These are phyloP conservation scores for Balanococcus diminutus DNA, from an alignment of 2,888 invertebrate species.

Conservation along the genomic window DNA sequence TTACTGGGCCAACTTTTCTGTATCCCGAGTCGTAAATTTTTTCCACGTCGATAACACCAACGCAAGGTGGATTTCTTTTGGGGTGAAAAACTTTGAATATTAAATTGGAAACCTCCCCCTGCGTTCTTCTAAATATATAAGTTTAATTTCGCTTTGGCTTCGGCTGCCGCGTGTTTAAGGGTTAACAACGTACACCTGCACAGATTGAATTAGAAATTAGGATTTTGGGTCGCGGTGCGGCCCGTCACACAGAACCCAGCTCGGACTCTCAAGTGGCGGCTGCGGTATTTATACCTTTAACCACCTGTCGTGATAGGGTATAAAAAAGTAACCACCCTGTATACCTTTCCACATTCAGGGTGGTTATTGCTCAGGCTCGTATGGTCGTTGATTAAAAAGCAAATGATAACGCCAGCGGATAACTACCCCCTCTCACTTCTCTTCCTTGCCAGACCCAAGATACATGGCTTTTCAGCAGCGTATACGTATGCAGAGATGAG, in stretches of 20 bases:
- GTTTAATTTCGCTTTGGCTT: slow-evolving; percentile 23
- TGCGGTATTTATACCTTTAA: slow-evolving; percentile 8
- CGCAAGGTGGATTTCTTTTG: background rate
- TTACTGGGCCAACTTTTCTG: background rate
- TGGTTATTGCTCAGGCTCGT: slow-evolving; percentile 21
- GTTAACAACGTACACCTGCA: slow-evolving; percentile 8
- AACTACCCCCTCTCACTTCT: background rate
- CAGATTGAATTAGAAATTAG: slow-evolving; percentile 42
- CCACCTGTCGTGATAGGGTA: slow-evolving; percentile 23
- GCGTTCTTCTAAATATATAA: background rate
- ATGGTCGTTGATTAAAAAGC: slow-evolving; percentile 9
- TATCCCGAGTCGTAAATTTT: background rate
- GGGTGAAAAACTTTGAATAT: background rate
- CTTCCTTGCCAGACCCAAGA: background rate
- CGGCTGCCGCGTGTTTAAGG: background rate
- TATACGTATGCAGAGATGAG: background rate
- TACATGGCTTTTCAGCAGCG: background rate
- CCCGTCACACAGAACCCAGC: too few species aligned
- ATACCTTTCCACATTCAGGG: background rate
- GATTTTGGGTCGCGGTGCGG: background rate
- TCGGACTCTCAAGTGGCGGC: background rate
- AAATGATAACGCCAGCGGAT: slow-evolving; percentile 22
- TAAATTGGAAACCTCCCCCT: background rate
- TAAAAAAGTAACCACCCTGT: slow-evolving; percentile 9
- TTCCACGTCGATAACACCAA: background rate